Evolutionary conservation across 35 echinoderm and acorn worm genomes (phyloP).

Genomic region (Stichopus chloronotus): DNA sequence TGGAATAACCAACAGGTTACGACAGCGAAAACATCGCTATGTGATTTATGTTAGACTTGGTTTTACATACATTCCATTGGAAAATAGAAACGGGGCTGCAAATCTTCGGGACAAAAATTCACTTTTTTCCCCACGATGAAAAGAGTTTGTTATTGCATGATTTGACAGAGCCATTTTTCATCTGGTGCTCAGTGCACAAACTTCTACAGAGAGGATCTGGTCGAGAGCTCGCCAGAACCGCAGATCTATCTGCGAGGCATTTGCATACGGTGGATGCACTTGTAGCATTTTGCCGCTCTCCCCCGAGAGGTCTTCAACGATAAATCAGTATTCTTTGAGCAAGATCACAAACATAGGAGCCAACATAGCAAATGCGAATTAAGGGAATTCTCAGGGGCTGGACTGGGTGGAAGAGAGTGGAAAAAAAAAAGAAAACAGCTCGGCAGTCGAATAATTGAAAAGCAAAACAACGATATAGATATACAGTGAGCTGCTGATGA

Average conservation of each 20-base stretch:
- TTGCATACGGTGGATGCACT: constrained; percentile 20
- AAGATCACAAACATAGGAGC: background rate
- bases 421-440: background rate
- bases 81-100: background rate
- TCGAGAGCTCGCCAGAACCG: constrained; percentile 3
- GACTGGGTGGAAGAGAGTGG: background rate
- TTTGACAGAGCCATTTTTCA: background rate
- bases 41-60: background rate
- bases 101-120: background rate
- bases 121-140: background rate
- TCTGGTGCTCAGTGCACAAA: background rate
- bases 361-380: constrained; percentile 42
- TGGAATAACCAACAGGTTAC: constrained; percentile 33
- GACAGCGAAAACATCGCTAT: constrained; percentile 1
- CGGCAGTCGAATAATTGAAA: constrained; percentile 18
- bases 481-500: background rate
- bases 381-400: constrained; percentile 27
- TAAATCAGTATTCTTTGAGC: constrained; percentile 30
- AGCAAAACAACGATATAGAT: constrained; percentile 22
- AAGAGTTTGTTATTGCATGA: constrained; percentile 1
- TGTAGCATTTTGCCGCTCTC: constrained; percentile 33
- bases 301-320: constrained; percentile 31
- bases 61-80: background rate
- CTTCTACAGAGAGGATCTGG: background rate
- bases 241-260: background rate